Percentiles rank a stretch among this genome's conserved stretches.
These are phyloP conservation scores for Corythoichthys haematopterus DNA, from an alignment of 2,113 vertebrate genomes.

Conservation along the genomic window DNA sequence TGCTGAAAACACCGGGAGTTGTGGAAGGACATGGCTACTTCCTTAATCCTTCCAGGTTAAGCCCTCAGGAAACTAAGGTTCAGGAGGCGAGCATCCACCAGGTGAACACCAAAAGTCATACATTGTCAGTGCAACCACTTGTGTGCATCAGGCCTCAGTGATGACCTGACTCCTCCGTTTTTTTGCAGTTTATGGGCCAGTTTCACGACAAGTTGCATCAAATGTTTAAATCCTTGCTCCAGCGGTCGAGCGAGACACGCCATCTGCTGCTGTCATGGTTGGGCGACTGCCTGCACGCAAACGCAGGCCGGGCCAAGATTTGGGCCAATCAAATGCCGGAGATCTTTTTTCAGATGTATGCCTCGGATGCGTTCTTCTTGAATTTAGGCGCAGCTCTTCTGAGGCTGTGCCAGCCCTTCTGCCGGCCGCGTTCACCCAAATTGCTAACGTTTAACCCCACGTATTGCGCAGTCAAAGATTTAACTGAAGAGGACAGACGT, in stretches of 20 bases:
- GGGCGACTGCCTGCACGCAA: slow-evolving; percentile 90
- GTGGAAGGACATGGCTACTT: slow-evolving; percentile 94
- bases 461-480: slow-evolving; percentile 88
- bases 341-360: slow-evolving; percentile 95
- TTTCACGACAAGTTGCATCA: slow-evolving; percentile 96
- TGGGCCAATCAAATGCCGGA: slow-evolving; percentile 99
- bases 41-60: slow-evolving; percentile 88
- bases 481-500: slow-evolving; percentile 88
- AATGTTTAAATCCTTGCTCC: slow-evolving; percentile 90
- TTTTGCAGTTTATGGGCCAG: slow-evolving; percentile 86
- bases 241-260: slow-evolving; percentile 86
- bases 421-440: slow-evolving; percentile 82
- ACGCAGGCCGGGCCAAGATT: slow-evolving; percentile 89
- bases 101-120: slow-evolving; percentile 58
- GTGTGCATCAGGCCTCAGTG: not conserved
- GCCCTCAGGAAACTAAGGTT: slow-evolving; percentile 93
- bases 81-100: slow-evolving; percentile 97
- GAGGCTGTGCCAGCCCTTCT: slow-evolving; percentile 97
- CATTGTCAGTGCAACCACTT: not conserved
- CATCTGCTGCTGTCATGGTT: slow-evolving; percentile 92
- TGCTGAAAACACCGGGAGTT: slow-evolving; percentile 90
- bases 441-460: slow-evolving; percentile 94
- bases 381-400: slow-evolving; percentile 90
- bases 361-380: slow-evolving; percentile 93
- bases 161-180: not conserved